phyloP scores from a whole-genome alignment of 1,140 invertebrate genomes.

The Dinothrombium tinctorium region DNA sequence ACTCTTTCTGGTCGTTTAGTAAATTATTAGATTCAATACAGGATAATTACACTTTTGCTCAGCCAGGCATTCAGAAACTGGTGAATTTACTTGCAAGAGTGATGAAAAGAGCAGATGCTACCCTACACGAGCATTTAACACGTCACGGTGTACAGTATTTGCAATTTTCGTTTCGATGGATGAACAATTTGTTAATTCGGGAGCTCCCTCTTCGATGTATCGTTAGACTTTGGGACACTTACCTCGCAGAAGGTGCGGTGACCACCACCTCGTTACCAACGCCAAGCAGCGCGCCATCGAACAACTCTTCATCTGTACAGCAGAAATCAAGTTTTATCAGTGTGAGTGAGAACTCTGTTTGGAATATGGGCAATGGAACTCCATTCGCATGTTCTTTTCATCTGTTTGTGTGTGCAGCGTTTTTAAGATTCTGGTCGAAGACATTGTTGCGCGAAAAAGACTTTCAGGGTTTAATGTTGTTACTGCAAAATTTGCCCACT shows the following conservation, averaged over 20 bases:
- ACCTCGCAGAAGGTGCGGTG: conserved; percentile 34
- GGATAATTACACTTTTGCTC: conserved; percentile 99
- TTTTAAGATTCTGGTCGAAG: conserved; percentile 80
- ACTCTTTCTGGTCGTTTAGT: conserved; percentile 97
- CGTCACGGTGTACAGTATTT: conserved; percentile 87
- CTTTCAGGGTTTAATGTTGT: conserved; percentile 90
- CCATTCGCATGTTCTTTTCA: conserved; percentile 41
- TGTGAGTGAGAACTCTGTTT: not conserved
- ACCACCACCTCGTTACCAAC: not conserved
- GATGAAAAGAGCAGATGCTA: conserved; percentile 78
- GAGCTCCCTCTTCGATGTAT: conserved; percentile 90
- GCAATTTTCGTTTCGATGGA: conserved; percentile 99
- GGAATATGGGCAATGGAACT: conserved; percentile 11
- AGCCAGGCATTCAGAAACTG: conserved; percentile 94
- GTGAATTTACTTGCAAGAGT: conserved; percentile 67
- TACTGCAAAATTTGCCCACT: conserved; percentile 94
- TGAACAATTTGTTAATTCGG: conserved; percentile 95
- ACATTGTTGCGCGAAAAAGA: conserved; percentile 70
- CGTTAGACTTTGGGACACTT: conserved; percentile 99
- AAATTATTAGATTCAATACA: conserved; percentile 96
- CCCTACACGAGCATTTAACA: conserved; percentile 72
- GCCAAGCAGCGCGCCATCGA: not conserved
- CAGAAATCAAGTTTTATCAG: too few relatives aligned
- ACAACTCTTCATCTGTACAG: too few relatives aligned
- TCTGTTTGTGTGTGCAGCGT: conserved; percentile 94